Evolutionary conservation across 2,888 invertebrate species (phyloP).

Genomic region (Erebia aethiops): DNA sequence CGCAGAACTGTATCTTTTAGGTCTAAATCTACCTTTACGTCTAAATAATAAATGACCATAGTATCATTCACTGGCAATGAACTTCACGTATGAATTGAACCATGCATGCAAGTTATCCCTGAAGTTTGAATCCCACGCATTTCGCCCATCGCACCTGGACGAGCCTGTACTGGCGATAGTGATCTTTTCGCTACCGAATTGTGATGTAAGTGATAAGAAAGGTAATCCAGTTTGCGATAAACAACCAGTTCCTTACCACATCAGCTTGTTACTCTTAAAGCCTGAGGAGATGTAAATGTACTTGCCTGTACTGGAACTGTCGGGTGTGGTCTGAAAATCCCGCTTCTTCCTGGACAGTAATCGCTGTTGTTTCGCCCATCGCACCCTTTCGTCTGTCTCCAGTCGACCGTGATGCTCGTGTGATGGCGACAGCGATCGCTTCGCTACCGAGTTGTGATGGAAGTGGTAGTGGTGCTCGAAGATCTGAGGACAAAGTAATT

Average conservation of each 20-base stretch:
- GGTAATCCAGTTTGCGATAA: too few species aligned
- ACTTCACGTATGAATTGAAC: too few species aligned
- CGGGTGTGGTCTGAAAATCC: slow-evolving; percentile 83
- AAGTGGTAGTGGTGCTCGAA: slow-evolving; percentile 94
- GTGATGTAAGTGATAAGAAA: too few species aligned
- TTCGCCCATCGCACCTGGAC: too few species aligned
- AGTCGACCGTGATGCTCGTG: slow-evolving; percentile 87
- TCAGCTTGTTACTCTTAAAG: not conserved
- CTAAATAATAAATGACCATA: too few species aligned
- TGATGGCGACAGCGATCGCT: slow-evolving; percentile 89
- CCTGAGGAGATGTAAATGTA: not conserved
- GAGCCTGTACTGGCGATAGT: too few species aligned
- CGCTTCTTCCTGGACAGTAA: slow-evolving; percentile 91
- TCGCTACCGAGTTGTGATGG: slow-evolving; percentile 89
- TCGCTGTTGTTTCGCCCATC: slow-evolving; percentile 92
- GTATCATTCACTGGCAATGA: too few species aligned
- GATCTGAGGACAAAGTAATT: slow-evolving; percentile 85
- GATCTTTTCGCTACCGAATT: too few species aligned
- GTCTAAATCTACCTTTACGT: too few species aligned
- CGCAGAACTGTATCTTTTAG: too few species aligned
- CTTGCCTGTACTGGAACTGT: slow-evolving; percentile 57
- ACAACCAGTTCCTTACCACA: not conserved
- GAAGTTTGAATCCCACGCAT: too few species aligned
- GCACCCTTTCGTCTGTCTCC: slow-evolving; percentile 88
- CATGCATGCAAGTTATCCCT: too few species aligned